Conservation (phyloP, 2,797 vertebrate genomes). For the Microcaecilia unicolor region DNA sequence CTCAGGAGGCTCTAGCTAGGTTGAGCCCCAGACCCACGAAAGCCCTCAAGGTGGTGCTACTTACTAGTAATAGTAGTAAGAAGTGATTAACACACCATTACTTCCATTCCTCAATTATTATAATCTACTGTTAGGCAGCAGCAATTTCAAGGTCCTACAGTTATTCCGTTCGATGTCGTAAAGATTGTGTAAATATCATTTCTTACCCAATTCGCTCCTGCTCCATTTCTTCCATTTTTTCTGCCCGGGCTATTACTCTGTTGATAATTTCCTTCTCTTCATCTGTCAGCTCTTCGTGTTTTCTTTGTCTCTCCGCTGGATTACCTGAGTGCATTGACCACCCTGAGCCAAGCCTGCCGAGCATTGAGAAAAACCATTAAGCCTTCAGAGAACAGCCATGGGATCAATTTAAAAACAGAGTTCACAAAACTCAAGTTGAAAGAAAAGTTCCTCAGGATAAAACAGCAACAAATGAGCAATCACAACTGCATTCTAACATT, state of each 20-base stretch:
- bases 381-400: not conserved
- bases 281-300: slow-evolving; percentile 77
- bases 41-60: no score
- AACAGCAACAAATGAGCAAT: no score
- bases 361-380: not conserved
- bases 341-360: slow-evolving; percentile 39
- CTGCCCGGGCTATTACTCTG: slow-evolving; percentile 76
- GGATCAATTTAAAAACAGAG: no score
- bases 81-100: no score
- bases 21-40: no score
- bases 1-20: no score
- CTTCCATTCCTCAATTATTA: no score
- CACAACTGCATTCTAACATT: no score
- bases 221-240: slow-evolving; percentile 85
- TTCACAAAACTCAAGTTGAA: no score
- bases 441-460: no score
- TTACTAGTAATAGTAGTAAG: no score
- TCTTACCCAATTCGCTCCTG: slow-evolving; percentile 82
- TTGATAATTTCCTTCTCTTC: slow-evolving; percentile 96
- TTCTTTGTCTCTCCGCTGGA: slow-evolving; percentile 43
- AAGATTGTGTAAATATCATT: fast-evolving
- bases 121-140: no score
- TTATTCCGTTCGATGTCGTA: not conserved
- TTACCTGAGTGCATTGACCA: slow-evolving; percentile 32
- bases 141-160: not conserved